Evolutionary conservation across 2,888 invertebrate genomes (phyloP).

Genomic region (Lymantria dispar): DNA sequence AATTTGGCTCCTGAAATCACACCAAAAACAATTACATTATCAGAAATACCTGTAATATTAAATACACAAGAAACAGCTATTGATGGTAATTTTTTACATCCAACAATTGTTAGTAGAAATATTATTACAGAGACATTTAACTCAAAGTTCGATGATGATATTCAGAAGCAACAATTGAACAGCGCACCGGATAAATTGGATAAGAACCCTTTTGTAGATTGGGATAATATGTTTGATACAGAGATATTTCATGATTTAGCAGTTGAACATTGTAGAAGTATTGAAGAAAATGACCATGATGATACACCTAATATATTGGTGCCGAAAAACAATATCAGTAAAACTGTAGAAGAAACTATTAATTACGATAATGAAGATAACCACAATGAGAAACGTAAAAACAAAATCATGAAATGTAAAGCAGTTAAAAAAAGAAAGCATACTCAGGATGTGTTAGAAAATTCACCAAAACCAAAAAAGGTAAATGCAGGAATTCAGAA

Average conservation of each 20-base stretch:
- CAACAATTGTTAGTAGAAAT: conserved; percentile 5
- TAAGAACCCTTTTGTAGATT: conserved; percentile 15
- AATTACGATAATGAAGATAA: not conserved
- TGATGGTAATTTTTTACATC: conserved; percentile 4
- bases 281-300: not conserved
- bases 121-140: conserved; percentile 1
- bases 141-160: conserved; percentile 1
- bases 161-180: not conserved
- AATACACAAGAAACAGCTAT: not conserved
- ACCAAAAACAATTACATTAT: conserved; percentile 3
- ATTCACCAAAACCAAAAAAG: not conserved
- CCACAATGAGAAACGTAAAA: conserved; percentile 12
- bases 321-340: not conserved
- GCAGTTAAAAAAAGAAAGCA: conserved; percentile 7
- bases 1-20: conserved; percentile 1
- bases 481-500: conserved; percentile 6
- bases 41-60: conserved; percentile 6
- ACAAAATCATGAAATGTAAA: not conserved
- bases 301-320: not conserved
- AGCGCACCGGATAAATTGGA: not conserved
- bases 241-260: conserved; percentile 40
- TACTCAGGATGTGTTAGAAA: not conserved
- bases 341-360: not conserved
- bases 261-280: not conserved
- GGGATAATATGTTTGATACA: conserved; percentile 62